These are phyloP conservation scores for Drosophila subsilvestris DNA, from an alignment of 2,888 invertebrate genomes.

Conservation along the genomic window DNA sequence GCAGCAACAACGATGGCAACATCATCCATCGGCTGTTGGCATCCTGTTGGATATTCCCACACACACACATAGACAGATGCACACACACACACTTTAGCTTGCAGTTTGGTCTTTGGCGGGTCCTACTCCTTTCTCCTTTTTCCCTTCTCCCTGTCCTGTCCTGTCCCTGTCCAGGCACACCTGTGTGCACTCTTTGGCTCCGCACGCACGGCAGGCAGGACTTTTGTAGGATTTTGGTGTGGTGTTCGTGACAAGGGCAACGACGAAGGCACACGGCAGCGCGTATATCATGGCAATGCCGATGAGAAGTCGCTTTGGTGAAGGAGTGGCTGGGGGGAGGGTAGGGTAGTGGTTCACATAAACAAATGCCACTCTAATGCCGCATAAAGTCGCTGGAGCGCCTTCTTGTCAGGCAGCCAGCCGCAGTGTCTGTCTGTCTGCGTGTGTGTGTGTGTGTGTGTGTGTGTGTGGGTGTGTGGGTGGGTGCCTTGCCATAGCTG, in stretches of 20 bases:
- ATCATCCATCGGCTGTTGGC: conserved; percentile 41
- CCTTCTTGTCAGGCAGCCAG: conserved; percentile 53
- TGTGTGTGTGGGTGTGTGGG: conserved; percentile 13
- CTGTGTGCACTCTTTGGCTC: conserved; percentile 33
- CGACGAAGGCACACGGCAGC: conserved; percentile 34
- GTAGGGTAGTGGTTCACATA: conserved; percentile 60
- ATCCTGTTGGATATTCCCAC: conserved; percentile 36
- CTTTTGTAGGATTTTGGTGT: conserved; percentile 66
- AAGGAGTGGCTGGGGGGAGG: background rate
- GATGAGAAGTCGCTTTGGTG: conserved; percentile 24
- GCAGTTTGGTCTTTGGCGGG: conserved; percentile 41
- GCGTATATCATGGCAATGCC: conserved; percentile 49
- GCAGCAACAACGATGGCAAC: conserved; percentile 27
- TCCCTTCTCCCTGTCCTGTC: background rate
- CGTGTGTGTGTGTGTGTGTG: background rate
- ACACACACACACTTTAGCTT: conserved; percentile 21
- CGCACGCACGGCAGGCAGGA: conserved; percentile 67
- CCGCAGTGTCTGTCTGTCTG: conserved; percentile 12
- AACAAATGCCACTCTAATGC: conserved; percentile 78
- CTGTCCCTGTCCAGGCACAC: conserved; percentile 1
- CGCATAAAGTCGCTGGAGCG: conserved; percentile 68
- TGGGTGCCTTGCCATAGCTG: conserved; percentile 26
- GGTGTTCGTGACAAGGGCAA: conserved; percentile 62
- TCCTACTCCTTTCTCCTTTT: conserved; percentile 8
- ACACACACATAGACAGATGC: conserved; percentile 19